phyloP scores from a whole-genome alignment of 1,140 invertebrate genomes.

The Microplitis demolitor region DNA sequence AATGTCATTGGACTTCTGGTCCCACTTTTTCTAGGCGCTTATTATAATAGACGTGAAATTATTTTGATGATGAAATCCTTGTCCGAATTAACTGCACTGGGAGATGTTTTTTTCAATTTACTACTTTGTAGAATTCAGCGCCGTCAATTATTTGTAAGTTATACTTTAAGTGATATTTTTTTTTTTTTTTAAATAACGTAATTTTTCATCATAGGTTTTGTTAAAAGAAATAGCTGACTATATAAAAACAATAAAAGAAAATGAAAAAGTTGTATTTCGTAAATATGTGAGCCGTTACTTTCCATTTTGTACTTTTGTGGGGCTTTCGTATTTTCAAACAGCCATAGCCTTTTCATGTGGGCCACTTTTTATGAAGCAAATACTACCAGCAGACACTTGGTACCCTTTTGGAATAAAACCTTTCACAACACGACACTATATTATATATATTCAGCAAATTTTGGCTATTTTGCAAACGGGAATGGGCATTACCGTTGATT shows the following conservation, averaged over 20 bases:
- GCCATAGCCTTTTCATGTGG: conserved; percentile 12
- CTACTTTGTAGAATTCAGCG: conserved; percentile 28
- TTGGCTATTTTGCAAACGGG: conserved; percentile 35
- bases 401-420: conserved; percentile 41
- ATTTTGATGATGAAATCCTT: conserved; percentile 29
- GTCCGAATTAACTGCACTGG: conserved; percentile 35
- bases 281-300: conserved; percentile 18
- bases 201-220: background rate
- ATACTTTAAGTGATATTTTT: background rate
- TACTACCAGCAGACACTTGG: conserved; percentile 32
- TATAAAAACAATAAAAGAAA: background rate
- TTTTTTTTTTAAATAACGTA: too few relatives aligned
- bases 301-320: conserved; percentile 4
- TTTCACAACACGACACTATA: conserved; percentile 8
- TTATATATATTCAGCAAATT: conserved; percentile 37
- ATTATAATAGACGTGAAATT: conserved; percentile 7
- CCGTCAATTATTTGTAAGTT: conserved; percentile 31
- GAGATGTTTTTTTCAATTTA: conserved; percentile 33
- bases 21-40: conserved; percentile 25
- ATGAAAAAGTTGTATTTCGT: conserved; percentile 6
- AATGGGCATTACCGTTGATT: conserved; percentile 37
- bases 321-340: conserved; percentile 4
- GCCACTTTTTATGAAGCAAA: background rate
- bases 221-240: conserved; percentile 5
- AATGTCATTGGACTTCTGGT: conserved; percentile 23